phyloP scores from a whole-genome alignment of 2,113 vertebrate species.

The Heloderma charlesbogerti region DNA sequence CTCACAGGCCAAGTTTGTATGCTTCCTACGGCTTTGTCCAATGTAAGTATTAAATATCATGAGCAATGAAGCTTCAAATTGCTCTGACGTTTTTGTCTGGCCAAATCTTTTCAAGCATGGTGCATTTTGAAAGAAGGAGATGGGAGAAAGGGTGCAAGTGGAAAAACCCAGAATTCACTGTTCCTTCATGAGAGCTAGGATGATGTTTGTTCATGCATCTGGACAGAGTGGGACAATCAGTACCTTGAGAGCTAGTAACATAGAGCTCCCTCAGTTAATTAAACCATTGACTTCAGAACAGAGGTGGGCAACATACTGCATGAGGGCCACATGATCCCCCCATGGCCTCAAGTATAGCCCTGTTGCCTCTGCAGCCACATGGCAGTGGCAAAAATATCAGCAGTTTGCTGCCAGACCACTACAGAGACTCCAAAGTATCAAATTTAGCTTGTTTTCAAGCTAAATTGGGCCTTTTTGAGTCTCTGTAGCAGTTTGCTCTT shows the following conservation, averaged over 20 bases:
- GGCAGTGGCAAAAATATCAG: too few species aligned
- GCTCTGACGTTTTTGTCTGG: neutral
- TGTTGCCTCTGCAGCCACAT: too few species aligned
- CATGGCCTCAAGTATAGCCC: too few species aligned
- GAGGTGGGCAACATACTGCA: too few species aligned
- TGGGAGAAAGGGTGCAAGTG: neutral
- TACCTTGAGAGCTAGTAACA: neutral
- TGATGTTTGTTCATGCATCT: neutral
- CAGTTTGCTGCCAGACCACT: too few species aligned
- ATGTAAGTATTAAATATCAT: constrained; percentile 10
- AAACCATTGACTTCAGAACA: neutral
- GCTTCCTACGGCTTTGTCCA: constrained; percentile 35
- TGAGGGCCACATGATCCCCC: too few species aligned
- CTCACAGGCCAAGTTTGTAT: neutral
- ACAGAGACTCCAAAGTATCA: too few species aligned
- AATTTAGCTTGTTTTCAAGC: too few species aligned
- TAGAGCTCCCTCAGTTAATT: neutral
- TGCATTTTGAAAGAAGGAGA: neutral
- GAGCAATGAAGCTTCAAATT: constrained; percentile 31
- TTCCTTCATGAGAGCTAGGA: neutral
- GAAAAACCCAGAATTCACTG: neutral
- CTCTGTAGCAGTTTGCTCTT: too few species aligned
- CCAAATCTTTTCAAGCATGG: constrained; percentile 15
- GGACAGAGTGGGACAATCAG: neutral
- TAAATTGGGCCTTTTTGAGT: too few species aligned